phyloP scores from a whole-genome alignment of 2,888 invertebrate genomes.

The Trimorus sp. region DNA sequence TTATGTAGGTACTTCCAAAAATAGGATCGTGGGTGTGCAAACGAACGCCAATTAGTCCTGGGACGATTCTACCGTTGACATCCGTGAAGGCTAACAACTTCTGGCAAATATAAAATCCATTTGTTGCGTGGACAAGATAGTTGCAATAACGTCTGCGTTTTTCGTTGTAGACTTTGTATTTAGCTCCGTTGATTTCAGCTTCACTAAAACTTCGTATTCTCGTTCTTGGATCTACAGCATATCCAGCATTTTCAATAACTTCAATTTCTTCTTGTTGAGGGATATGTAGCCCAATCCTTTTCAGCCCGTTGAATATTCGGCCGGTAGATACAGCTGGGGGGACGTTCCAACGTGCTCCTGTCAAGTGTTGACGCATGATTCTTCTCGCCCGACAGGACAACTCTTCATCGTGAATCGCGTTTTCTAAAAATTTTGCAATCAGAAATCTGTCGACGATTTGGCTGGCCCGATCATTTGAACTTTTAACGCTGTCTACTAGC shows the following conservation, averaged over 20 bases:
- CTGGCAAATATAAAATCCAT: constrained; percentile 19
- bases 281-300: background rate
- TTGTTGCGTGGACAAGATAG: constrained; percentile 14
- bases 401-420: constrained; percentile 2
- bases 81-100: background rate
- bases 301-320: background rate
- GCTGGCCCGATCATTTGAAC: constrained; percentile 19
- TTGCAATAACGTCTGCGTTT: constrained; percentile 4
- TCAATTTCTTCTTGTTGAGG: constrained; percentile 2
- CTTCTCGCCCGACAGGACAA: background rate
- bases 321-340: constrained; percentile 13
- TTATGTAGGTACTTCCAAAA: background rate
- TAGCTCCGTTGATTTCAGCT: background rate
- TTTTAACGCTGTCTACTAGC: constrained; percentile 3
- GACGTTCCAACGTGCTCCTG: constrained; percentile 14
- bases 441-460: constrained; percentile 15
- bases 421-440: constrained; percentile 16
- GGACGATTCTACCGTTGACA: background rate
- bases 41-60: background rate
- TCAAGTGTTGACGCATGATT: constrained; percentile 10
- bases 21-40: background rate
- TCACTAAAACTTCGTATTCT: background rate
- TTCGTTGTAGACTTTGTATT: background rate
- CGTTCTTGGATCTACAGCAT: background rate
- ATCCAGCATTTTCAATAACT: constrained; percentile 11